Evolutionary conservation across 2,113 vertebrate species (phyloP).

Genomic region (Leiothrix lutea): DNA sequence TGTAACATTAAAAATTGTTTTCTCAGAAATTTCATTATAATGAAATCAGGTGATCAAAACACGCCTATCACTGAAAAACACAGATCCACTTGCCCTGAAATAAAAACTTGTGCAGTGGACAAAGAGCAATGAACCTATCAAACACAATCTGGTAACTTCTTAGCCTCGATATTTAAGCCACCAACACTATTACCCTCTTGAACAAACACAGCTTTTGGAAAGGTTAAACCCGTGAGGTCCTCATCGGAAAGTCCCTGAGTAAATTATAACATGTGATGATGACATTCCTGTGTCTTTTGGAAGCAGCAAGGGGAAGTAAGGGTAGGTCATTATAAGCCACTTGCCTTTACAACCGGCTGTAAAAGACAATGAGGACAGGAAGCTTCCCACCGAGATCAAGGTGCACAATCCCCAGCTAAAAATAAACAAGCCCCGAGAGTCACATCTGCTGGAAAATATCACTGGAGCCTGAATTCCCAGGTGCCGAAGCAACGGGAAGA

Average conservation of each 20-base stretch:
- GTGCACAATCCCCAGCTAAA: slow-evolving; percentile 64
- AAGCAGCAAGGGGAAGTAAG: slow-evolving; percentile 51
- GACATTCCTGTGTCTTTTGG: slow-evolving; percentile 70
- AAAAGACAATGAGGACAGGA: slow-evolving; percentile 72
- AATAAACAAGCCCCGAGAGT: slow-evolving; percentile 62
- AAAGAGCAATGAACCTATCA: neutral
- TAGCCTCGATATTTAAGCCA: neutral
- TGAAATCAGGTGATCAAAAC: neutral
- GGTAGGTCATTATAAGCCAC: slow-evolving; percentile 69
- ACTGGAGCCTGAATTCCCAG: slow-evolving; percentile 61
- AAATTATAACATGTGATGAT: slow-evolving; percentile 68
- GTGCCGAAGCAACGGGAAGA: slow-evolving; percentile 55
- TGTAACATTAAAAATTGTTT: neutral
- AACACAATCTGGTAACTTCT: neutral
- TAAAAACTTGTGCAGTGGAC: neutral
- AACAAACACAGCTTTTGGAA: slow-evolving; percentile 60
- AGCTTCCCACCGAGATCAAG: slow-evolving; percentile 73
- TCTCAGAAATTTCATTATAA: neutral
- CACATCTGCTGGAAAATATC: slow-evolving; percentile 71
- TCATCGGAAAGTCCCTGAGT: slow-evolving; percentile 67
- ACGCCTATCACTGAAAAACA: neutral
- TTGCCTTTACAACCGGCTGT: slow-evolving; percentile 70
- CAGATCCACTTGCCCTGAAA: neutral
- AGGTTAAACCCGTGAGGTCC: slow-evolving; percentile 62
- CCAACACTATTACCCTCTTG: neutral